Base-by-base conservation (phyloP, 2,888 invertebrate genomes). In the Eurois occulta region DNA sequence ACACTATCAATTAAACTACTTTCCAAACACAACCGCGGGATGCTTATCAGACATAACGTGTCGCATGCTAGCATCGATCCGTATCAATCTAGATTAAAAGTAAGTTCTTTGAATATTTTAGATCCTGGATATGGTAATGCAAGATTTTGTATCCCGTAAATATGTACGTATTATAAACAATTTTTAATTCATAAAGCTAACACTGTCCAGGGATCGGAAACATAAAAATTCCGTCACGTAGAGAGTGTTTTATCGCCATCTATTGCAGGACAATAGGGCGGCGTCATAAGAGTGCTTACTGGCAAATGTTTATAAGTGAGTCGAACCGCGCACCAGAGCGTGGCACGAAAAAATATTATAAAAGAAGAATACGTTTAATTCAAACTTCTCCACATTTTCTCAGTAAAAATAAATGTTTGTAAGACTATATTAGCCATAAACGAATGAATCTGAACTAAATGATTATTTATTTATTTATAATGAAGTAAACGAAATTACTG, bases 141-240 rank as follows among this genome's bases (percentile, higher is more conserved):
- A 82, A 86, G 71, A 86, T 86, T 89, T 87, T 87, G 80, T 86
- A 87, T 90, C 38, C 38, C 28, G 3, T 35, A 60, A 43, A 48
- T 68, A 38, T 16, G 35, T 48, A 81, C 16, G n/a, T 46, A 82
- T 80, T 32, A 81, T 81, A 72, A 77, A 76, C 58, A 72, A 55
- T 86, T 91, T 89, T 90, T 85, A 88, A 90, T 92, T 92, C 83
- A 91, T 91, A 91, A 93, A 93, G 90, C 93, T 83, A 88, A 86
- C 76, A 81, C 91, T 91, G 94, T 92, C 90, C 92, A 92, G 85
- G 90, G 92, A 95, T 96, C 95, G 96, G 96, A 96, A 95, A 95
- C 91, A 96, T 96, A 96, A 96, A 96, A 95, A 96, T 96, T 93
- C 96, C 95, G 90, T 94, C 96, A 96, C 96, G 96, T 94, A 94